A percentile compares a stretch with the other conserved stretches of the same genome.
Conservation (phyloP, 2,888 invertebrate genomes). For the Leptinotarsa rubiginosa region DNA sequence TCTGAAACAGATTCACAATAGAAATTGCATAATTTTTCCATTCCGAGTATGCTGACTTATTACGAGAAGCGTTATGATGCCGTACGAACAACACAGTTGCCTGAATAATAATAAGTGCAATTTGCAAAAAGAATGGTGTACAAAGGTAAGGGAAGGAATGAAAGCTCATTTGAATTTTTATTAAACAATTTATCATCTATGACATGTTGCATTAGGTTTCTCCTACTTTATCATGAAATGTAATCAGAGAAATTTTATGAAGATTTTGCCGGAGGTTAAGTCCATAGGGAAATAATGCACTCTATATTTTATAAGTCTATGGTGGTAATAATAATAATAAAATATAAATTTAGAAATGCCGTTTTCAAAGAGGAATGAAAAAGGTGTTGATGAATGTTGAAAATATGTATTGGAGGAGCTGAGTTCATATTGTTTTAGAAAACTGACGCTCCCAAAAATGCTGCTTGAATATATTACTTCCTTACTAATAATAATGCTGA, state of each 20-base stretch:
- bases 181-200: slow-evolving; percentile 46
- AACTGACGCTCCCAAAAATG: no score
- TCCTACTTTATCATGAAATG: slow-evolving; percentile 7
- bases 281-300: background rate
- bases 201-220: slow-evolving; percentile 36
- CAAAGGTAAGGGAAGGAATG: slow-evolving; percentile 25
- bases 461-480: no score
- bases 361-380: no score
- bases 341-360: no score
- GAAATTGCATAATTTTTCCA: slow-evolving; percentile 26
- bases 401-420: no score
- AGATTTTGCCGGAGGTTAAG: background rate
- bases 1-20: slow-evolving; percentile 7
- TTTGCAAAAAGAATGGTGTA: slow-evolving; percentile 34
- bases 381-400: no score
- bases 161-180: slow-evolving; percentile 49
- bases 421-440: no score
- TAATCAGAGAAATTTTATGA: slow-evolving; percentile 17
- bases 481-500: no score
- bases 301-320: background rate
- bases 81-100: slow-evolving; percentile 35
- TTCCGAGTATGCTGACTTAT: slow-evolving; percentile 23
- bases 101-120: slow-evolving; percentile 42
- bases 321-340: background rate
- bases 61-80: slow-evolving; percentile 32